Evolutionary conservation across 2,113 vertebrate species (phyloP).

Genomic region (Raphicerus campestris): DNA sequence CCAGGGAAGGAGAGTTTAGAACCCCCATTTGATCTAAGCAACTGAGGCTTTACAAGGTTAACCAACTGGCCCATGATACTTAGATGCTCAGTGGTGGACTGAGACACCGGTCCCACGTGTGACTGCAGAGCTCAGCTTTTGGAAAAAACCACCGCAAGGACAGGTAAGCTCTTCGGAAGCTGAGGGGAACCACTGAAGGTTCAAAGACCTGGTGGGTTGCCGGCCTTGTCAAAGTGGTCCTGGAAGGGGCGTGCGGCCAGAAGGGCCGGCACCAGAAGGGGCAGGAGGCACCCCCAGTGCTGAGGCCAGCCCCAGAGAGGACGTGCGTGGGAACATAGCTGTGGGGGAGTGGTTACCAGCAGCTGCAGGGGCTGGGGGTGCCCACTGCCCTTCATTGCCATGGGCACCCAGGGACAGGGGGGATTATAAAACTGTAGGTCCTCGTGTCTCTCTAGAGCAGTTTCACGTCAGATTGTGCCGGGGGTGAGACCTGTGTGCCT

Average conservation of each 20-base stretch:
- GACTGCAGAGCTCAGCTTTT: not conserved
- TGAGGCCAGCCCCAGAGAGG: not conserved
- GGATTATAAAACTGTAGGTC: not conserved
- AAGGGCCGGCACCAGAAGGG: not conserved
- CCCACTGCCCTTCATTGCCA: not conserved
- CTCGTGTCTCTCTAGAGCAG: not conserved
- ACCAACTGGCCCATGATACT: not conserved
- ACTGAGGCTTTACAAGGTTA: not conserved
- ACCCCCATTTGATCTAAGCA: not conserved
- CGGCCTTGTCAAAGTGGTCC: not conserved
- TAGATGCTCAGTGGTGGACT: not conserved
- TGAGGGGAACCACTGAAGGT: not conserved
- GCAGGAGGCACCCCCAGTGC: not conserved
- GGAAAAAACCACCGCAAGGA: not conserved
- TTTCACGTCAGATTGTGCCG: not conserved
- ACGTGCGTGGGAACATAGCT: accelerated
- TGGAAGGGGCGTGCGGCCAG: not conserved
- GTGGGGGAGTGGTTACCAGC: not conserved
- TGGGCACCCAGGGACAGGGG: not conserved
- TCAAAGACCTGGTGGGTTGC: not conserved
- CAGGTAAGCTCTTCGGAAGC: not conserved
- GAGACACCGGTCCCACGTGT: not conserved
- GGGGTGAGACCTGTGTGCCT: not conserved
- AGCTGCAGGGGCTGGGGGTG: not conserved
- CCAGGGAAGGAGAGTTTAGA: not conserved